Evolutionary conservation across 1,140 invertebrate species (phyloP), one percentile per base, ranked within the genome.

Genomic region (Cydia pomonella): DNA sequence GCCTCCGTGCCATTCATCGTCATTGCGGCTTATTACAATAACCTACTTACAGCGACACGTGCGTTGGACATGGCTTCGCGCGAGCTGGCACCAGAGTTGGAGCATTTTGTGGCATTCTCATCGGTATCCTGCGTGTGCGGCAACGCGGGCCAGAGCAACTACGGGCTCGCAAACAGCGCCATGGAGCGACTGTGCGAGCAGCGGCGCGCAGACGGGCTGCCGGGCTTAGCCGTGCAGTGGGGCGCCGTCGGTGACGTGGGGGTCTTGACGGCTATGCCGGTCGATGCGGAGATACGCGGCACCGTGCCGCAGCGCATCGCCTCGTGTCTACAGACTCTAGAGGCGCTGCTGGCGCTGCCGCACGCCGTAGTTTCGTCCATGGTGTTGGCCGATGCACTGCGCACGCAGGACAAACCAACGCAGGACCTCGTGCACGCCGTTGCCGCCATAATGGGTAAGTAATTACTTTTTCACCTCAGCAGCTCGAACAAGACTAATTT

Each of bases 161-260:
- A 99, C 87, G 98, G 98, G 73, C 94, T 97, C 79, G 98, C 98
- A 23, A 99, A 99, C 92, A 99, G 98, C 0, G 96, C 96, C 4
- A 99, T 99, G 98, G 99, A 99, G 93, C 95, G 98, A 72, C 96
- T 99, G 50, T 96, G 97, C 81, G 98, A 99, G 93, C 94, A 95
- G 72, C 94, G 99, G 76, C 96, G 96, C 85, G 93, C 94, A 13
- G 95, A 95, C 84, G 97, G 96, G 21, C 92, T 98, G 50, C 88
- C 88, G 53, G 95, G 94, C 53, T 93, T 98, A 21, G 97, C 98
- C 25, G 97, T 99, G 79, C 98, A 99, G 90, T 99, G 98, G 98
- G 99, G 99, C 80, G 98, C 98, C 53, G 97, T 99, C 84, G 98
- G 87, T 72, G 98, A 99, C 91, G 99, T 99, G 21, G 99, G 98